phyloP scores from a whole-genome alignment of 2,797 vertebrate species.

The Sebastes hubbsi region DNA sequence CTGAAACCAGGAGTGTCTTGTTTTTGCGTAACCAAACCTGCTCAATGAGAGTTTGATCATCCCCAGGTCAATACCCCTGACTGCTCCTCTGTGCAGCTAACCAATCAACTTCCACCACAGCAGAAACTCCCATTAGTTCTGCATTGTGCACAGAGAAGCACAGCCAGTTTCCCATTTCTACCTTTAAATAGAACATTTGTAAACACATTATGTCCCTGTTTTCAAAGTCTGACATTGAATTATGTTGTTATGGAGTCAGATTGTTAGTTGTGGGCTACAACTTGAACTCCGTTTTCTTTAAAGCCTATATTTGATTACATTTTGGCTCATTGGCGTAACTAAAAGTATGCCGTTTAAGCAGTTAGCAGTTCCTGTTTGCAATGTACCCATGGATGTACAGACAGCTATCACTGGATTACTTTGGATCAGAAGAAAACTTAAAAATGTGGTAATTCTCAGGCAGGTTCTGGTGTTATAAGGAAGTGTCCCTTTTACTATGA shows the following conservation, averaged over 20 bases:
- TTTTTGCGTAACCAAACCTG: conserved; percentile 63
- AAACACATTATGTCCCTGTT: not conserved
- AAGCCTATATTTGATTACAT: not conserved
- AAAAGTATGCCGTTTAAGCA: not conserved
- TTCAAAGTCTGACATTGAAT: not conserved
- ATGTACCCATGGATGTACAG: not conserved
- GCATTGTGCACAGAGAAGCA: not conserved
- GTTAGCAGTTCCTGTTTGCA: not conserved
- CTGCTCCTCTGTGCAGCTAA: conserved; percentile 35
- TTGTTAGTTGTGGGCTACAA: rapidly evolving
- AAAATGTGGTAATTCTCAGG: not conserved
- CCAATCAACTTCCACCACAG: conserved; percentile 71
- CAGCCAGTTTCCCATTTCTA: not conserved
- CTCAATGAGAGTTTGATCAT: conserved; percentile 71
- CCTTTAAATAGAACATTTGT: not conserved
- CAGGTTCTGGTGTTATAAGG: not conserved
- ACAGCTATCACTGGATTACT: not conserved
- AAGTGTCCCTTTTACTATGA: not conserved
- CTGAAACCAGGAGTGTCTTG: conserved; percentile 46
- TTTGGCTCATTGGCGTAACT: not conserved
- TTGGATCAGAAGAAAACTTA: not conserved
- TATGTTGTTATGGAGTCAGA: not conserved
- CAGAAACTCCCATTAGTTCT: conserved; percentile 59
- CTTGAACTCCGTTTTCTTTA: not conserved
- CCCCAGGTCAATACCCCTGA: conserved; percentile 71